Evolutionary conservation across 2,113 vertebrate genomes (phyloP).

Genomic region (Ictalurus punctatus): DNA sequence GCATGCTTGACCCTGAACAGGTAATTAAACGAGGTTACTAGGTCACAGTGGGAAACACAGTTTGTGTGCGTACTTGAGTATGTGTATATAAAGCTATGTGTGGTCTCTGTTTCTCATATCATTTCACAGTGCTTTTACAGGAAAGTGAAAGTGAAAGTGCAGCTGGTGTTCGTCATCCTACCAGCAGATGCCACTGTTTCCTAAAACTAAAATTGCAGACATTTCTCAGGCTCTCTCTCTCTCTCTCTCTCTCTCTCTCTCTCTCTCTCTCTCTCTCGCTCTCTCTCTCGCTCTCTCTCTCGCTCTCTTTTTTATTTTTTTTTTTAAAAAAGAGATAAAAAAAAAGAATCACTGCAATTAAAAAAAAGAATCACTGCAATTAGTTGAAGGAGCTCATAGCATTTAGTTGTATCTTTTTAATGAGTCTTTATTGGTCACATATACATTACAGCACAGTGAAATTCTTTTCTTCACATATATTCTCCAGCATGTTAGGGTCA

Average conservation of each 20-base stretch:
- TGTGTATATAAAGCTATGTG: neutral
- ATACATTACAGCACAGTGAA: too few species aligned
- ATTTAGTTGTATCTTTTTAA: neutral
- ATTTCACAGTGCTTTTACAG: slow-evolving; percentile 1
- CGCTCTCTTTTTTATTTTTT: too few species aligned
- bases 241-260: neutral
- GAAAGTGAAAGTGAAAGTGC: slow-evolving; percentile 55
- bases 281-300: too few species aligned
- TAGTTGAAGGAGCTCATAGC: neutral
- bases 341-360: too few species aligned
- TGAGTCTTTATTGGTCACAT: too few species aligned
- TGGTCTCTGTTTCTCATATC: neutral
- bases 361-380: neutral
- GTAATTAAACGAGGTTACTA: neutral
- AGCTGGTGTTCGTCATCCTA: too few species aligned
- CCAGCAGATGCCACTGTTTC: slow-evolving; percentile 33
- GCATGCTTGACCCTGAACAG: neutral
- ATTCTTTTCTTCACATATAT: too few species aligned
- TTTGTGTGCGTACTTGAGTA: neutral
- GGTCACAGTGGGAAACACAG: neutral
- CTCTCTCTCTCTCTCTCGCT: neutral
- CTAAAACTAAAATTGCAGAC: neutral
- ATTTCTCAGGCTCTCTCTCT: neutral
- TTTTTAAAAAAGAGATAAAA: too few species aligned
- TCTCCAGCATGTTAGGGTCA: too few species aligned